These are phyloP conservation scores for Nymphalis urticae DNA, from an alignment of 2,888 invertebrate genomes.

Conservation along the genomic window DNA sequence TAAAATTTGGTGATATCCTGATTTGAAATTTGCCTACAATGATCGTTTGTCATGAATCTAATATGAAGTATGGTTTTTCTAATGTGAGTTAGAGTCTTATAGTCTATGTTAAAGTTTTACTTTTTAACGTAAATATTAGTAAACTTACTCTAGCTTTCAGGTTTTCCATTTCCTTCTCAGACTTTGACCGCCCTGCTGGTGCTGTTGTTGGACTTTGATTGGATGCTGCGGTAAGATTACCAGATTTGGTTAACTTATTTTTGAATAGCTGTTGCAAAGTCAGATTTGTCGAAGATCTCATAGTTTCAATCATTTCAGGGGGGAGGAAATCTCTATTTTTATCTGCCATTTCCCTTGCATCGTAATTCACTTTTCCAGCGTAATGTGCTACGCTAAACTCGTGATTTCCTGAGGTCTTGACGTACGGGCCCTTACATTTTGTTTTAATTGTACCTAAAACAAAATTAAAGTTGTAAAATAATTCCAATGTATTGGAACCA, in stretches of 20 bases:
- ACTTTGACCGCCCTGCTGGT: slow-evolving; percentile 58
- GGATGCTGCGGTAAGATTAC: slow-evolving; percentile 86
- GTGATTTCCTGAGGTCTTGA: slow-evolving; percentile 81
- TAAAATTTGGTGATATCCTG: no score
- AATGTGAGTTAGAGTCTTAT: no score
- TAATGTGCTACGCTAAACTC: slow-evolving; percentile 94
- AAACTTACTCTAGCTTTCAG: slow-evolving; percentile 77
- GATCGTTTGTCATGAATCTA: no score
- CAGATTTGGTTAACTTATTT: slow-evolving; percentile 91
- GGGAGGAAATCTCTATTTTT: slow-evolving; percentile 96
- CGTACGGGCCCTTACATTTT: slow-evolving; percentile 76
- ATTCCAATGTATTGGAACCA: not conserved
- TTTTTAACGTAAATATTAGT: not conserved
- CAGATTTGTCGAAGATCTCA: slow-evolving; percentile 87
- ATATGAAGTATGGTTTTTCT: no score
- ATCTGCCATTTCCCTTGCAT: slow-evolving; percentile 90
- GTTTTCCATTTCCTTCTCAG: slow-evolving; percentile 75
- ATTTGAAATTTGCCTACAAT: no score
- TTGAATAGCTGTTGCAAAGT: slow-evolving; percentile 90
- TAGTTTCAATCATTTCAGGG: slow-evolving; percentile 93
- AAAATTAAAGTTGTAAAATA: slow-evolving; percentile 1
- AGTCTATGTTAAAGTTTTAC: no score
- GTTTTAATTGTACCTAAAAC: slow-evolving; percentile 80
- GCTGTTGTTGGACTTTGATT: slow-evolving; percentile 58
- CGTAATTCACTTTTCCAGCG: slow-evolving; percentile 93